phyloP scores from a whole-genome alignment of 2,113 vertebrate species.

The Xenopus borealis region DNA sequence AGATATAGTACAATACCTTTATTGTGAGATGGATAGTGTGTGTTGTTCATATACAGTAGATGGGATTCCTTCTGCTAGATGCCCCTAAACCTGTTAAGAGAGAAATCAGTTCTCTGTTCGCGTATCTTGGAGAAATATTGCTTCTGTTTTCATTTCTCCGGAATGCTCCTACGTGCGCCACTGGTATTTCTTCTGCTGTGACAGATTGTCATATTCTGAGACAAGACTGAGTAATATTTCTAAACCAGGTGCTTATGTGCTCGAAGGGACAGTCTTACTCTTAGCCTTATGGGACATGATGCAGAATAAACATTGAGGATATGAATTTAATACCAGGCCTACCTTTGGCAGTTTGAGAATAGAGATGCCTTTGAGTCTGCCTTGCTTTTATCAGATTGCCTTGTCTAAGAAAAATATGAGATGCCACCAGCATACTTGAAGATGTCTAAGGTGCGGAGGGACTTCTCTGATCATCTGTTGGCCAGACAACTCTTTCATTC shows the following conservation, averaged over 20 bases:
- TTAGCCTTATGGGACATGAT: conserved; percentile 31
- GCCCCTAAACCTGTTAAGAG: neutral
- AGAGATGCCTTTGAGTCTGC: neutral
- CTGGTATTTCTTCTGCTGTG: conserved; percentile 13
- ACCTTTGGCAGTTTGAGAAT: neutral
- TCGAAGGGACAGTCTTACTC: conserved; percentile 23
- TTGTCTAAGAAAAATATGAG: neutral
- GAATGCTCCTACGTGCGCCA: conserved; percentile 12
- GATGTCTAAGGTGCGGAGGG: neutral
- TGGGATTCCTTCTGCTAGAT: neutral
- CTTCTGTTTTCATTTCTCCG: conserved; percentile 32
- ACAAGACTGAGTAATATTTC: conserved; percentile 15
- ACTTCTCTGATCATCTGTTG: neutral
- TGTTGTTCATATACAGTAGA: neutral
- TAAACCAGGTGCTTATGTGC: conserved; percentile 26
- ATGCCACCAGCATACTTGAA: neutral
- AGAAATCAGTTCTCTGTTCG: conserved; percentile 1
- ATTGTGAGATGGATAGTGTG: too few species aligned
- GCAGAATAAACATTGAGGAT: conserved; percentile 27
- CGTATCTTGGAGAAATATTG: conserved; percentile 15
- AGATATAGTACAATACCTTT: too few species aligned
- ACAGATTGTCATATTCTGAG: conserved; percentile 28
- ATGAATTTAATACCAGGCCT: conserved; percentile 17
- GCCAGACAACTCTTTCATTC: neutral
- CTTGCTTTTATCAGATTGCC: too few species aligned